Percentiles rank a stretch among this genome's conserved stretches.
phyloP scores from a whole-genome alignment of 2,797 vertebrate genomes.

The Chiloscyllium punctatum region DNA sequence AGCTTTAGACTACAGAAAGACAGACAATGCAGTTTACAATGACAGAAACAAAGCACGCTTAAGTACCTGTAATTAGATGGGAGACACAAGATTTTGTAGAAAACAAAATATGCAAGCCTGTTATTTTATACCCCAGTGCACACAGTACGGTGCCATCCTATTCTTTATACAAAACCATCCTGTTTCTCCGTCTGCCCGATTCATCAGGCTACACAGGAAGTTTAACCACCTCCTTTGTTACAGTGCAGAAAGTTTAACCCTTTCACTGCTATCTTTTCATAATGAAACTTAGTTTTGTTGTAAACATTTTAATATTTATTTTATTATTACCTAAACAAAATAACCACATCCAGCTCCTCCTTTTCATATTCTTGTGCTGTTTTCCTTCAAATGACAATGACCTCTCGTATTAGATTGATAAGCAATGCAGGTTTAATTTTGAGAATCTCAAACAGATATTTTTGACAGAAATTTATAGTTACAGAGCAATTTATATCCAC shows the following conservation, averaged over 20 bases:
- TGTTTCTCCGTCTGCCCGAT: background rate
- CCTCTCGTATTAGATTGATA: too few species aligned
- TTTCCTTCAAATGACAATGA: too few species aligned
- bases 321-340: background rate
- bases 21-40: conserved; percentile 18
- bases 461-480: too few species aligned
- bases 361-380: too few species aligned
- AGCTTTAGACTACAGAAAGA: background rate
- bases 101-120: background rate
- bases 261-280: background rate
- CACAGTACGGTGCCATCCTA: background rate
- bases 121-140: background rate
- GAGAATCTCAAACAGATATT: too few species aligned
- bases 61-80: conserved; percentile 21
- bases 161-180: background rate
- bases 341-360: too few species aligned
- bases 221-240: conserved; percentile 31
- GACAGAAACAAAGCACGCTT: background rate
- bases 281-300: background rate
- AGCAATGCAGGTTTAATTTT: too few species aligned
- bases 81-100: background rate
- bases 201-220: conserved; percentile 18
- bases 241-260: background rate
- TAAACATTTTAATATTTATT: background rate
- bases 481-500: too few species aligned